Conservation (phyloP, 2,888 invertebrate genomes). For the Netelia virgata region DNA sequence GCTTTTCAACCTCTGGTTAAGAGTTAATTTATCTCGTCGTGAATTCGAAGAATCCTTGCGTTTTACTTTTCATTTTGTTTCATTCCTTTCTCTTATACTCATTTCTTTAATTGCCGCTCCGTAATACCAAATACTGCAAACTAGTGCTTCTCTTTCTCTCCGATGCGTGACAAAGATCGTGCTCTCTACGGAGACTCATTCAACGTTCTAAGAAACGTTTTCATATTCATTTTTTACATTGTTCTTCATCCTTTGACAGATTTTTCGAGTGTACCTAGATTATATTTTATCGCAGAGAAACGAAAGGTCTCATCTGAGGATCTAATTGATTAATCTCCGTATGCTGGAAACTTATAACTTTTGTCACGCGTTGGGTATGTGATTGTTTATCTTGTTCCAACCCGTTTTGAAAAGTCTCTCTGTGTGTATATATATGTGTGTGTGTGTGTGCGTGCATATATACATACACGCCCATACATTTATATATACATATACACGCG, state of each 20-base stretch:
- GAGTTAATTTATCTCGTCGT: conserved; percentile 49
- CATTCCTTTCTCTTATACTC: conserved; percentile 24
- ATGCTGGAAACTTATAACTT: conserved; percentile 21
- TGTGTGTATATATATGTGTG: conserved; percentile 43
- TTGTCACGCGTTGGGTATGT: conserved; percentile 53
- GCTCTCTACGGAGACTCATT: neutral
- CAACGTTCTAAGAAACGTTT: neutral
- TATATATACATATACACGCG: too few species aligned
- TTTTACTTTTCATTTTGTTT: neutral
- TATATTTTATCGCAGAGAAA: neutral
- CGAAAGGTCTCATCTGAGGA: too few species aligned
- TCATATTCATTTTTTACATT: neutral
- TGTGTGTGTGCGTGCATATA: conserved; percentile 44
- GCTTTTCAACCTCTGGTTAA: conserved; percentile 38
- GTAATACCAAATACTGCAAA: conserved; percentile 43
- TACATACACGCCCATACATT: too few species aligned
- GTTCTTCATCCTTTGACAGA: neutral
- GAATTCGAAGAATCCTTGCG: conserved; percentile 36
- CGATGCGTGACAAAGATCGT: conserved; percentile 57
- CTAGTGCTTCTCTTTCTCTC: neutral
- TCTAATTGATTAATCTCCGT: neutral
- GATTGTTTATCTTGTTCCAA: conserved; percentile 14
- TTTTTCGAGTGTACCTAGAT: conserved; percentile 5
- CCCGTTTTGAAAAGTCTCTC: conserved; percentile 48
- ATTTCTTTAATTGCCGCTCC: conserved; percentile 35